These are phyloP conservation scores for Plectrocnemia conspersa DNA, from an alignment of 1,140 invertebrate species.

Conservation along the genomic window DNA sequence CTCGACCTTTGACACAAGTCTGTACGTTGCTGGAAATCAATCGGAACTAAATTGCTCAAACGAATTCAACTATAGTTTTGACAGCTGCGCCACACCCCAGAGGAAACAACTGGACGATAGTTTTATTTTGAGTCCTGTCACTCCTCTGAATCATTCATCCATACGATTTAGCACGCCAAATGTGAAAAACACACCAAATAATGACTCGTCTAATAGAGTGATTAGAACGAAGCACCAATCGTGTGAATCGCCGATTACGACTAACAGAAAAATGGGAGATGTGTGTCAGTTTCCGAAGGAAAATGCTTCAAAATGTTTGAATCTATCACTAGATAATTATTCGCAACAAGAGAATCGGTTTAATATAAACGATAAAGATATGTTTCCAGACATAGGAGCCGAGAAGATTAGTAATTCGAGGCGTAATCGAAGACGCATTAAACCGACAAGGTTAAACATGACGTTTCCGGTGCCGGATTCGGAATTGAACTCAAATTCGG, in stretches of 20 bases:
- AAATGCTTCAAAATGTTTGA: conserved; percentile 38
- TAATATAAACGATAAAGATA: conserved; percentile 44
- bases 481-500: conserved; percentile 38
- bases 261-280: conserved; percentile 8
- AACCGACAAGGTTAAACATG: conserved; percentile 44
- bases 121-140: conserved; percentile 24
- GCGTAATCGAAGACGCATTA: conserved; percentile 44
- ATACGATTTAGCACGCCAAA: conserved; percentile 25
- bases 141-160: conserved; percentile 8
- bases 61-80: neutral
- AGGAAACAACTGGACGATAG: conserved; percentile 4
- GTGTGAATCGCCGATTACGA: conserved; percentile 43
- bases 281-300: conserved; percentile 41
- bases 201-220: neutral
- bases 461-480: conserved; percentile 37
- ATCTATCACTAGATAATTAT: conserved; percentile 37
- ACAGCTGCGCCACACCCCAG: conserved; percentile 8
- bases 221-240: conserved; percentile 36
- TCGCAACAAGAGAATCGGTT: conserved; percentile 34
- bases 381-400: conserved; percentile 46
- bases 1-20: neutral
- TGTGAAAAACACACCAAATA: conserved; percentile 4
- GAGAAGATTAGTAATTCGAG: conserved; percentile 41
- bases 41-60: neutral
- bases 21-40: neutral